Conservation (phyloP, 1,140 invertebrate genomes). For the Limonius californicus region DNA sequence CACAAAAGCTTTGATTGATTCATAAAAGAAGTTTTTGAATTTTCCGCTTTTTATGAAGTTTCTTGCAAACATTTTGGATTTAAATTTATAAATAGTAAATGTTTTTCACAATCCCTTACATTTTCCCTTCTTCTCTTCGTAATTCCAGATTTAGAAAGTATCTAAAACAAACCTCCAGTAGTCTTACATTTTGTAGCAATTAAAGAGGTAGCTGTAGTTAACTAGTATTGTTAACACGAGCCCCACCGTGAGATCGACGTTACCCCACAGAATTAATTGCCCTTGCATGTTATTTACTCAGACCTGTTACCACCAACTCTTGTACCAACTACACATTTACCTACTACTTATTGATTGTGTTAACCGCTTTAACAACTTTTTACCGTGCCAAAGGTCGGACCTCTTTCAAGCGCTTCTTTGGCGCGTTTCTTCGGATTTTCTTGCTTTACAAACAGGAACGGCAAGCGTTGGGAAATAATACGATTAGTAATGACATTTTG, state of each 20-base stretch:
- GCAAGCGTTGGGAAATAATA: not conserved
- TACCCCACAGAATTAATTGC: slow-evolving; percentile 25
- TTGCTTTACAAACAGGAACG: not conserved
- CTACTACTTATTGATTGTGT: slow-evolving; percentile 17
- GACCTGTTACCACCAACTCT: slow-evolving; percentile 7
- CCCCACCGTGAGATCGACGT: slow-evolving; percentile 20
- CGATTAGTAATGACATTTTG: not conserved
- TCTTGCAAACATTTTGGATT: too few species aligned
- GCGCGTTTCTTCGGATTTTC: too few species aligned
- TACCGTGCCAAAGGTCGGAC: slow-evolving; percentile 12
- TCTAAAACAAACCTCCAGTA: too few species aligned
- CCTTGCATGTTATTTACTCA: not conserved
- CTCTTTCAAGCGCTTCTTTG: slow-evolving; percentile 4
- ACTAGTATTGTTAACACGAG: slow-evolving; percentile 20
- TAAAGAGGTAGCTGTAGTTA: slow-evolving; percentile 7
- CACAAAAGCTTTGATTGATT: too few species aligned
- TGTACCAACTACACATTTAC: slow-evolving; percentile 8
- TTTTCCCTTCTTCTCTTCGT: too few species aligned
- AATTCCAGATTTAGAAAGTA: too few species aligned
- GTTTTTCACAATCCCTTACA: too few species aligned
- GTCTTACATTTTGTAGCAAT: not conserved
- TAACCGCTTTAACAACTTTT: slow-evolving; percentile 15
- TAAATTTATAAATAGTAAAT: too few species aligned
- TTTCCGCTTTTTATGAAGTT: too few species aligned
- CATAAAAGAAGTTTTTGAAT: too few species aligned